A percentile compares a stretch with the other conserved stretches of the same genome.
Evolutionary conservation across 1,140 invertebrate genomes (phyloP).

Genomic region (Drosophila repleta): DNA sequence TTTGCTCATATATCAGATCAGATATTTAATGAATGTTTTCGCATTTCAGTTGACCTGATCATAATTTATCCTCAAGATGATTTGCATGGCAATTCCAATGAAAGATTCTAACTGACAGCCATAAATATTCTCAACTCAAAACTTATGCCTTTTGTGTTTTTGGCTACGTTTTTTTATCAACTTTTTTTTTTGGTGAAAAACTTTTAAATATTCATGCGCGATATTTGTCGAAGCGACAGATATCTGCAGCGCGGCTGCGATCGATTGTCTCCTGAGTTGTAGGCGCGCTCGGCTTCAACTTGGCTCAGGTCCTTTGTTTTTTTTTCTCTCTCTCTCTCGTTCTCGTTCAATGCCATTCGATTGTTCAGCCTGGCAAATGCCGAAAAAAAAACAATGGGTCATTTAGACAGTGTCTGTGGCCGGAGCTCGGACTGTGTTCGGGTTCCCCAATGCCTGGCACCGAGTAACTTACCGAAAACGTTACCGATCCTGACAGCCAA

Average conservation of each 20-base stretch:
- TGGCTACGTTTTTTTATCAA: slow-evolving; percentile 4
- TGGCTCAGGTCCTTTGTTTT: slow-evolving; percentile 35
- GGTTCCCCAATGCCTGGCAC: slow-evolving; percentile 9
- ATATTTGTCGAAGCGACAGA: slow-evolving; percentile 81
- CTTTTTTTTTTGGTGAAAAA: slow-evolving; percentile 20
- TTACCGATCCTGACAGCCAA: slow-evolving; percentile 77
- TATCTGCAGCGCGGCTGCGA: slow-evolving; percentile 57
- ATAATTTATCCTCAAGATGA: slow-evolving; percentile 32
- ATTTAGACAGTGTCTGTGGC: slow-evolving; percentile 52
- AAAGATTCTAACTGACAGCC: slow-evolving; percentile 35
- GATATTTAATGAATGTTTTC: slow-evolving; percentile 15
- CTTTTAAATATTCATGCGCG: slow-evolving; percentile 78
- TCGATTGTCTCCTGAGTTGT: slow-evolving; percentile 65
- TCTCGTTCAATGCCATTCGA: slow-evolving; percentile 51
- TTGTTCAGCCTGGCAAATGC: slow-evolving; percentile 58
- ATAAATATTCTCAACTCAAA: slow-evolving; percentile 56
- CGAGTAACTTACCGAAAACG: slow-evolving; percentile 49
- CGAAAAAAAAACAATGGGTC: slow-evolving; percentile 68
- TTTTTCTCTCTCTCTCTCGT: too few species aligned
- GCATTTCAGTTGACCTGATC: neutral
- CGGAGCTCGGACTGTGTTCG: slow-evolving; percentile 2
- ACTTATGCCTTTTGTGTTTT: slow-evolving; percentile 44
- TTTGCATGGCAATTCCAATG: slow-evolving; percentile 44
- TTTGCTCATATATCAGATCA: slow-evolving; percentile 8
- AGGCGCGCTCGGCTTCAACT: slow-evolving; percentile 11